Base-by-base conservation (phyloP, 2,113 vertebrate genomes). In the Neodon shergylaensis region DNA sequence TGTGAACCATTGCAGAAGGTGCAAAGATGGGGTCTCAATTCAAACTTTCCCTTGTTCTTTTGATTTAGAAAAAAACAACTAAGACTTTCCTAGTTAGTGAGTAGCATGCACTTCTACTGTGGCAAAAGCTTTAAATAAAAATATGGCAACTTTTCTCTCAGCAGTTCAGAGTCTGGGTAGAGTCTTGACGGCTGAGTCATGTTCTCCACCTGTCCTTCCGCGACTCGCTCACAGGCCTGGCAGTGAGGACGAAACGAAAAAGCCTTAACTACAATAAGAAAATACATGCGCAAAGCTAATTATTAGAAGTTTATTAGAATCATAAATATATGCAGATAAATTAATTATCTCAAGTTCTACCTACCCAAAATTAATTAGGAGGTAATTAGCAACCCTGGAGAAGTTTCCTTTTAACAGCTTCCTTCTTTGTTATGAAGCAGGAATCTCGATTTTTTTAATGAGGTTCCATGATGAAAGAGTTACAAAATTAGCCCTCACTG, bases 381-480 rank as follows among this genome's bases (percentile, higher is more conserved):
- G 36, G 39, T 78, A 92, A 86, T 94, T 96, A 84, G 28, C 54
- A 85, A 42, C 24, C n/a, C 12, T 42, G 19, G 21, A 36, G 90
- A 97, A 91, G 36, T 92, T 95, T 96, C 52, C 66, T 76, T 95
- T 82, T 31, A 72, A 42, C 89, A 95, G 72, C 52, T 90, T 94
- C 36, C 24, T 24, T 74, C 36, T 83, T 94, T 49, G 52, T 91
- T 90, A 72, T 83, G n/a, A 88, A 87, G 63, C 78, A 5, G 73
- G 44, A 97, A 44, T 74, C 49, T 95, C 78, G 91, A 77, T 66
- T 95, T 54, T 95, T 54, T 96, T 91, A 94, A 96, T 96, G 82
- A 96, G 74, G 92, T 81, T 76, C 21, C 26, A 2, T 83, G 65
- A 94, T 94, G 63, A 95, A 92, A 95, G 79, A 91, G 44, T 91